These are phyloP conservation scores for Muntiacus reevesi DNA, from an alignment of 2,113 vertebrate genomes.

Conservation along the genomic window DNA sequence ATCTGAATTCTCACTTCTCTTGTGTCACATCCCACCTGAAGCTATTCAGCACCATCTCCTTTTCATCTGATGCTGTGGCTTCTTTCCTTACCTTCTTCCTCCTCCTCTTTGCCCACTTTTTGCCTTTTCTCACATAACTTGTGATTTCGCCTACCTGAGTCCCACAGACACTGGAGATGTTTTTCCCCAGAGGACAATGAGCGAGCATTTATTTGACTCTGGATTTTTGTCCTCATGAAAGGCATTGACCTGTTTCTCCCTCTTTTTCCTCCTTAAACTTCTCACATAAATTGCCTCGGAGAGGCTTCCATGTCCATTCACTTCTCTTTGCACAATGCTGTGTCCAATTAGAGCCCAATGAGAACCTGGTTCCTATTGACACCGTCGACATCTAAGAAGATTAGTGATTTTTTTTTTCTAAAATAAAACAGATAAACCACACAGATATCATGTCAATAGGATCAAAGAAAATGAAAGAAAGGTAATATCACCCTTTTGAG, in stretches of 20 bases:
- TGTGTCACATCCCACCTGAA: background rate
- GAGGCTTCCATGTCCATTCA: background rate
- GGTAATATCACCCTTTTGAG: background rate
- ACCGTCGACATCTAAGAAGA: background rate
- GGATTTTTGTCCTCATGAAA: constrained; percentile 17
- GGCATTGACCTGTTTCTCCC: background rate
- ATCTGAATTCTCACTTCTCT: background rate
- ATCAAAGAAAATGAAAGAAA: background rate
- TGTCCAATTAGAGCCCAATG: background rate
- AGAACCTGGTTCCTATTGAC: background rate
- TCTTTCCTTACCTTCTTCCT: background rate
- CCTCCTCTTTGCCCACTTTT: background rate
- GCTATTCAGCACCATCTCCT: background rate
- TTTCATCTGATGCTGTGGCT: background rate
- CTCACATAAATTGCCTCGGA: background rate
- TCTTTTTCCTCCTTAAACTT: constrained; percentile 1
- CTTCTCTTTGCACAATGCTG: background rate
- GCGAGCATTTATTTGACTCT: background rate
- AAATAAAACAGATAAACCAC: background rate
- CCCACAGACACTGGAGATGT: background rate
- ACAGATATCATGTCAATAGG: background rate
- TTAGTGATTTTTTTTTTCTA: background rate
- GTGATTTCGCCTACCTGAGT: background rate
- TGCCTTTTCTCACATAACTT: background rate
- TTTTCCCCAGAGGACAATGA: background rate